phyloP scores from a whole-genome alignment of 2,113 vertebrate genomes.

The pig (Sus scrofa) region DNA sequence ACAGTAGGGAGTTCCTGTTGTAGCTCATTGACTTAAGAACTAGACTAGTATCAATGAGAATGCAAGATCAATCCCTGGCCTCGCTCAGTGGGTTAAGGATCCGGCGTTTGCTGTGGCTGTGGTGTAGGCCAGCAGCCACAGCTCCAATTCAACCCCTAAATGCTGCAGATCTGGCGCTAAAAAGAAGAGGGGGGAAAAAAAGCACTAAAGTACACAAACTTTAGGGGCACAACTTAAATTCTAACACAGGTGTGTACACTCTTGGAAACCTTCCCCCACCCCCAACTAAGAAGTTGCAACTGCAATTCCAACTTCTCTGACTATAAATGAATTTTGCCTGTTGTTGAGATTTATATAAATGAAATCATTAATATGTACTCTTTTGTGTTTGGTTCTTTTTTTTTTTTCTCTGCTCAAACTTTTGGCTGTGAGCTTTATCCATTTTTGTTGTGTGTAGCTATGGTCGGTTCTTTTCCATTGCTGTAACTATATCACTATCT shows the following conservation, averaged over 20 bases:
- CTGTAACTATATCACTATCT: neutral
- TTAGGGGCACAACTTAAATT: constrained; percentile 22
- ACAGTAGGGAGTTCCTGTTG: neutral
- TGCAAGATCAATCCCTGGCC: too few relatives aligned
- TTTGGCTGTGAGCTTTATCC: constrained; percentile 32
- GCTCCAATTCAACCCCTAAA: too few relatives aligned
- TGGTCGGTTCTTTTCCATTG: neutral
- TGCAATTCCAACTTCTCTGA: neutral
- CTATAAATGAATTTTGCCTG: neutral
- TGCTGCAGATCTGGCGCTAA: too few relatives aligned
- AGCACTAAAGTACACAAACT: neutral
- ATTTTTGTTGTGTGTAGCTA: neutral
- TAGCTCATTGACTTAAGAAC: too few relatives aligned
- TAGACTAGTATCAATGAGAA: too few relatives aligned
- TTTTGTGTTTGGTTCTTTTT: neutral
- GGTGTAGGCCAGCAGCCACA: too few relatives aligned
- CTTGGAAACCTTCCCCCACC: neutral
- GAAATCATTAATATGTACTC: neutral
- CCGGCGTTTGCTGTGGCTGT: too few relatives aligned
- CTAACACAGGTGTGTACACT: neutral
- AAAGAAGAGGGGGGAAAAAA: neutral
- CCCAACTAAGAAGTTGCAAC: neutral
- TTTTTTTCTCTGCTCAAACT: neutral
- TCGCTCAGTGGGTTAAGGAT: too few relatives aligned
- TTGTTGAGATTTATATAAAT: neutral